Evolutionary conservation across 2,113 vertebrate genomes (phyloP), one percentile per base, ranked within the genome.

Genomic region (Corynorhinus townsendii): DNA sequence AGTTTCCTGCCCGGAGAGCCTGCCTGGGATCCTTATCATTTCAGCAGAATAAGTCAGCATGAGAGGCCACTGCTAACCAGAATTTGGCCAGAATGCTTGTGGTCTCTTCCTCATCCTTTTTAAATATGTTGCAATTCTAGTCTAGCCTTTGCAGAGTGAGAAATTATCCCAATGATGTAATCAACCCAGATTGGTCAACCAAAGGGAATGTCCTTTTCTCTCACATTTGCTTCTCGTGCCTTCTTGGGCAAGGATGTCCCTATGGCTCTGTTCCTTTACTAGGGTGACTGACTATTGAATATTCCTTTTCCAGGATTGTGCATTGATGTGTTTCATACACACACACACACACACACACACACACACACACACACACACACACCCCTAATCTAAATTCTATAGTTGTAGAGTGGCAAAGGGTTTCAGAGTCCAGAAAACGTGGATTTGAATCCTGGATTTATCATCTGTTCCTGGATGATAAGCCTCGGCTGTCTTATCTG

Each of bases 1-100:
- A 38, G 56, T 96, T 94, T 95, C 86, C 94, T 94, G 71, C 81
- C 59, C 22, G 28, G 84, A 85, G 20, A 87, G 86, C 40, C 95
- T 94, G 86, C 86, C 76, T 94, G 72, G 86, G 76, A 84, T 75
- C 81, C 89, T 97, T 97, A 96, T 95, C 95, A 89, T 94, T 95
- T 93, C 73, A 88, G 79, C 73, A 92, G 86, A 87, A 56, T 64
- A 92, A 89, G 52, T 93, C 91, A 64, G 93, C 40, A 11, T 56
- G 73, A 85, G 92, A 95, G 80, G 66, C 24, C 75, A 64, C 80
- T 54, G 73, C 86, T 84, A 76, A 87, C 59, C 52, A 85, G 81
- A 73, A 30, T 87, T 69, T 95, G 85, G 93, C 89, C 96, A 95
- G 89, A 95, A 95, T 89, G 88, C 76, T 92, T 94, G 96, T 77